Percentiles rank a stretch among this genome's conserved stretches.
Conservation (phyloP, 2,888 invertebrate species). For the Trypoxylon attenuatum region DNA sequence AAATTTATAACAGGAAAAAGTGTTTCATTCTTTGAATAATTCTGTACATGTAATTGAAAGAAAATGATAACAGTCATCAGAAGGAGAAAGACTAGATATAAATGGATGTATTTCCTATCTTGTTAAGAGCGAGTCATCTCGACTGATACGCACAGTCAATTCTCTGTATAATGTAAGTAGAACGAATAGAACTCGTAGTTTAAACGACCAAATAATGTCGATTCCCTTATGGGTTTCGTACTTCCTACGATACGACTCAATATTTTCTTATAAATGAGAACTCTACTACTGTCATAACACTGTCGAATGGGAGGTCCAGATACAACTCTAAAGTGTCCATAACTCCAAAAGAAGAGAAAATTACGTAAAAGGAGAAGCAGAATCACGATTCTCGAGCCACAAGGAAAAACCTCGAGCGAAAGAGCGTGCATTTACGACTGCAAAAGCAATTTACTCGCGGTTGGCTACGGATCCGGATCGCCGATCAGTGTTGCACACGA, state of each 20-base stretch:
- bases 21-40: no score
- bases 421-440: constrained; percentile 16
- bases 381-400: constrained; percentile 3
- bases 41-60: no score
- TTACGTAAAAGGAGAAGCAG: not conserved
- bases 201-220: no score
- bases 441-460: constrained; percentile 11
- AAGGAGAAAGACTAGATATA: no score
- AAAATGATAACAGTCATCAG: no score
- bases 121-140: no score
- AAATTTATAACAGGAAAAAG: no score
- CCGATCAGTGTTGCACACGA: constrained; percentile 9
- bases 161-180: no score
- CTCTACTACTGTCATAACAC: not conserved
- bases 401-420: not conserved
- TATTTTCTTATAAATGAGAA: not conserved
- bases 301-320: not conserved
- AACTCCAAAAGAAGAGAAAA: not conserved
- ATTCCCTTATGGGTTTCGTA: no score
- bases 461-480: constrained; percentile 6
- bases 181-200: no score
- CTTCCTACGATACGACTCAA: not conserved
- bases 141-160: no score
- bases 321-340: not conserved
- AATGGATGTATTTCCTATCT: no score